phyloP scores from a whole-genome alignment of 2,888 invertebrate species.

The Cinara cedri region DNA sequence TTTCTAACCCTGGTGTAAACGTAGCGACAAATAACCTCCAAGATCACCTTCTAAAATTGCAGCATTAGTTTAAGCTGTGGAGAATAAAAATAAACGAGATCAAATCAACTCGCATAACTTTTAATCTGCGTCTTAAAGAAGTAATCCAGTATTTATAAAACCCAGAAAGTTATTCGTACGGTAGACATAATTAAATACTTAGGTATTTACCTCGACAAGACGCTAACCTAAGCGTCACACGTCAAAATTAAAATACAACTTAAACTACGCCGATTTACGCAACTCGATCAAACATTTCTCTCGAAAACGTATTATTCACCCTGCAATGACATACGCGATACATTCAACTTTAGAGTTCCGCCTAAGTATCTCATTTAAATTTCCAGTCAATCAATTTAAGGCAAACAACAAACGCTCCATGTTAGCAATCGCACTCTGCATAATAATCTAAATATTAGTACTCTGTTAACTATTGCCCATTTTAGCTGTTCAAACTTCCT shows the following conservation, averaged over 20 bases:
- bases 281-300: too few relatives aligned
- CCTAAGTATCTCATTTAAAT: too few relatives aligned
- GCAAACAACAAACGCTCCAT: too few relatives aligned
- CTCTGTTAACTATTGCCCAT: too few relatives aligned
- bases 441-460: too few relatives aligned
- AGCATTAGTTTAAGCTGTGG: background rate
- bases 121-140: background rate
- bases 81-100: constrained; percentile 36
- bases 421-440: too few relatives aligned
- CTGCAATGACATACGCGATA: too few relatives aligned
- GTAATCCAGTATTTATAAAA: background rate
- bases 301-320: too few relatives aligned
- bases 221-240: background rate
- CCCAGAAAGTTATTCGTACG: background rate
- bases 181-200: background rate
- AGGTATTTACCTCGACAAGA: background rate
- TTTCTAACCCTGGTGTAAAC: background rate
- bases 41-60: background rate
- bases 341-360: too few relatives aligned
- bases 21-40: constrained; percentile 1
- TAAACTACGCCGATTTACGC: too few relatives aligned
- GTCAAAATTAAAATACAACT: background rate
- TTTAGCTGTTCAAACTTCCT: too few relatives aligned
- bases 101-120: constrained; percentile 21
- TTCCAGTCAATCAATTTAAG: too few relatives aligned